Evolutionary conservation across 1,140 invertebrate genomes (phyloP).

Genomic region (Hyphantria cunea): DNA sequence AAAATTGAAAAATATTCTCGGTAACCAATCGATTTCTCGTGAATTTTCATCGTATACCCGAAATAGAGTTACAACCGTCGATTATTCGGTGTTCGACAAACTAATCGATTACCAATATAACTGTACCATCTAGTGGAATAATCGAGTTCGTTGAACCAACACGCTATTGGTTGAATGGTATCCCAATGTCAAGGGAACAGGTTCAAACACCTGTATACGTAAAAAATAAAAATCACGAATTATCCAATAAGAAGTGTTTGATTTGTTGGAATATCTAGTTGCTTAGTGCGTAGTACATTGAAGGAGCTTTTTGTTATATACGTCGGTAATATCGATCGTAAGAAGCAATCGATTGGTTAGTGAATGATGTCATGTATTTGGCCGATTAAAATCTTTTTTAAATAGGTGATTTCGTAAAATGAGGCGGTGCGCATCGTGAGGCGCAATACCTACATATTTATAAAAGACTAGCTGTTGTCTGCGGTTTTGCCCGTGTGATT

Average conservation of each 20-base stretch:
- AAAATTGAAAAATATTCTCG: conserved; percentile 6
- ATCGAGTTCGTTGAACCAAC: conserved; percentile 45
- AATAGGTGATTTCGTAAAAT: no score
- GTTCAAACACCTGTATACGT: conserved; percentile 67
- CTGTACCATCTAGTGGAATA: conserved; percentile 43
- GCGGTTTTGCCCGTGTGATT: no score
- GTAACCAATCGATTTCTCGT: conserved; percentile 7
- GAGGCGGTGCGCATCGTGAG: no score
- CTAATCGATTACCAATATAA: conserved; percentile 51
- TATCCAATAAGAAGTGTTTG: conserved; percentile 70
- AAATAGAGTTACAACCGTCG: conserved; percentile 22
- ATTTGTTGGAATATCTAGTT: conserved; percentile 53
- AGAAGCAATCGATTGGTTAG: no score
- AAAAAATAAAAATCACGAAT: conserved; percentile 76
- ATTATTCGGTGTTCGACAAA: conserved; percentile 28
- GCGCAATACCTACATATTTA: no score
- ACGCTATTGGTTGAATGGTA: conserved; percentile 45
- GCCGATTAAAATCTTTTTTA: no score
- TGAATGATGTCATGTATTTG: no score
- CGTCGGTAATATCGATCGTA: not conserved
- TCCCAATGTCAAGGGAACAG: conserved; percentile 70
- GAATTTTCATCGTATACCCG: conserved; percentile 21
- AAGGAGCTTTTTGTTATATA: not conserved
- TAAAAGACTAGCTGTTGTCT: no score
- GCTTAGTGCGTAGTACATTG: conserved; percentile 30